Base-by-base conservation (phyloP, 2,113 vertebrate species). In the Neogobius melanostomus region DNA sequence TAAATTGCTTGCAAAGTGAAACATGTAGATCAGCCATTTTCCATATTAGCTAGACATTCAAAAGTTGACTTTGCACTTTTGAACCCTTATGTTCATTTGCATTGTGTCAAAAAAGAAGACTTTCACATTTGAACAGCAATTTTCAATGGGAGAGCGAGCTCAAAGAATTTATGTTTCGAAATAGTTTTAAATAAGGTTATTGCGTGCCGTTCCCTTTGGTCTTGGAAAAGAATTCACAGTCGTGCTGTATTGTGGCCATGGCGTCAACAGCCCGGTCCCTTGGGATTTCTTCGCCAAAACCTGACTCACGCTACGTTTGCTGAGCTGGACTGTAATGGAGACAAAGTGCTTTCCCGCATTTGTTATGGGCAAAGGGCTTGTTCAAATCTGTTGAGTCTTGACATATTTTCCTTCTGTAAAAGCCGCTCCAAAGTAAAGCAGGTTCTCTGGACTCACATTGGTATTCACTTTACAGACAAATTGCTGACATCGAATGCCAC, bases 241-340 rank as follows among this genome's bases (percentile, higher is more conserved):
- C 16, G 52, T 62, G 7, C 74, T 75, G 65, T 73, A 82, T 64
- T 45, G 72, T 67, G 45, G 74, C 53, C n/a, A 1, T 77, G 68
- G 76, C 71, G 54, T 87, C 85, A 83, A 80, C 75, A 71, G 75
- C 71, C 46, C 2, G 8, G n/a, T 71, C 86, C 75, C 75, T 1
- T 14, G 83, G 80, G 89, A 82, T 76, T 45, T 69, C 62, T 57
- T 69, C 28, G 12, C 84, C 81, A 86, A 84, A 81, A 71, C 78
- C 70, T 88, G 84, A 89, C 74, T 89, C 81, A 83, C 17, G 56
- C 76, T 63, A 61, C 61, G 64, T 66, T 68, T 52, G 66, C 64
- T 57, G 43, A 71, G 56, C 51, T 47, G 11, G 4, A 59, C 75
- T 60, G 69, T 66, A 47, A 79, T 28, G 17, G 64, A 64, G 61